Evolutionary conservation across 2,113 vertebrate species (phyloP).

Genomic region (Psettodes erumei): DNA sequence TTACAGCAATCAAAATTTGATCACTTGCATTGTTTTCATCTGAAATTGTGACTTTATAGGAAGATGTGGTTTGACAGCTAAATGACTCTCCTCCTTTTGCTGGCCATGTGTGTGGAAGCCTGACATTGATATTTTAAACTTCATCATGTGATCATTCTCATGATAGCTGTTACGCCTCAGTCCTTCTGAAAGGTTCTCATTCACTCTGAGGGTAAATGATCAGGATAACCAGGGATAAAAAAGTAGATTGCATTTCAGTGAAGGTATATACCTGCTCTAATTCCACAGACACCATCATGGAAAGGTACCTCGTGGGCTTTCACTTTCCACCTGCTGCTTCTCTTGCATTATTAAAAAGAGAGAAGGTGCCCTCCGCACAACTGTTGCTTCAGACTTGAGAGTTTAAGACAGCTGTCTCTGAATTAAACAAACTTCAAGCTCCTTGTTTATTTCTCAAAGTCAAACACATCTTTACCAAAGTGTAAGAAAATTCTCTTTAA

Average conservation of each 20-base stretch:
- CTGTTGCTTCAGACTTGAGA: not conserved
- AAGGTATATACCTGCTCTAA: not conserved
- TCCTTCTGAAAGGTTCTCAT: no score
- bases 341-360: slow-evolving; percentile 40
- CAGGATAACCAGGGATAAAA: not conserved
- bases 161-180: no score
- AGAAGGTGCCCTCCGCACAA: not conserved
- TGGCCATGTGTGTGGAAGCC: not conserved
- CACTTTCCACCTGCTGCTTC: slow-evolving; percentile 43
- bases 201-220: not conserved
- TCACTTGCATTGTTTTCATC: not conserved
- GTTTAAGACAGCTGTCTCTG: not conserved
- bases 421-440: not conserved
- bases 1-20: not conserved
- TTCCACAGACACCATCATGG: not conserved
- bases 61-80: not conserved
- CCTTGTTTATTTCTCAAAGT: not conserved
- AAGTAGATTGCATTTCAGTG: not conserved
- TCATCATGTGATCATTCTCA: no score
- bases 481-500: not conserved
- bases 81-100: not conserved
- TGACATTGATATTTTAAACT: no score
- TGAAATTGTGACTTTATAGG: not conserved
- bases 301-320: not conserved
- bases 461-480: not conserved